Conservation (phyloP, 2,888 invertebrate species). For the Pyrgus malvae region DNA sequence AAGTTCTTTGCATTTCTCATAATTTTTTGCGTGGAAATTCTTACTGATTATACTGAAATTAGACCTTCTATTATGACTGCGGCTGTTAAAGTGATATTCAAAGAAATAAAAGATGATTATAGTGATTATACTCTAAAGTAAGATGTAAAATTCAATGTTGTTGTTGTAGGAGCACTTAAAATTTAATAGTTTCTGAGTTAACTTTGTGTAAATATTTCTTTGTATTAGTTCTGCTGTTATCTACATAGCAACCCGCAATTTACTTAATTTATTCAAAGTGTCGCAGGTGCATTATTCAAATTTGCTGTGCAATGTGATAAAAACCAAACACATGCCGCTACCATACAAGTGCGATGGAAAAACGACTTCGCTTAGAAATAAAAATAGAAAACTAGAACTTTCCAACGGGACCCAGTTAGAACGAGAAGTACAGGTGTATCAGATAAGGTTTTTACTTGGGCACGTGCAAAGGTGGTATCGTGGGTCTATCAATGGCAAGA, state of each 20-base stretch:
- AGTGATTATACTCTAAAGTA: too few relatives aligned
- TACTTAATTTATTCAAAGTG: not conserved
- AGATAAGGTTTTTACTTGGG: slow-evolving; percentile 37
- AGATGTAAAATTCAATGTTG: too few relatives aligned
- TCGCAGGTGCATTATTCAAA: slow-evolving; percentile 12
- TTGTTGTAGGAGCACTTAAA: too few relatives aligned
- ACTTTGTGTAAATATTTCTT: too few relatives aligned
- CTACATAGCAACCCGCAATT: too few relatives aligned
- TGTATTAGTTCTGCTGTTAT: too few relatives aligned
- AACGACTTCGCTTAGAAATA: slow-evolving; percentile 20
- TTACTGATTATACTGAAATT: too few relatives aligned
- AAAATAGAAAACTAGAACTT: slow-evolving; percentile 27
- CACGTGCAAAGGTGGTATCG: slow-evolving; percentile 58
- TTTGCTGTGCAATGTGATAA: slow-evolving; percentile 1
- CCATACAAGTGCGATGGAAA: slow-evolving; percentile 6
- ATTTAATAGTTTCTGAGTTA: too few relatives aligned
- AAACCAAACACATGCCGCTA: slow-evolving; percentile 1
- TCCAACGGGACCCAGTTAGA: slow-evolving; percentile 27
- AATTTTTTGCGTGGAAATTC: slow-evolving; percentile 9
- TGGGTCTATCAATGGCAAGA: slow-evolving; percentile 58
- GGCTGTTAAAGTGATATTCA: too few relatives aligned
- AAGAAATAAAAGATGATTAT: too few relatives aligned
- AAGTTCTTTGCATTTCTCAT: slow-evolving; percentile 11
- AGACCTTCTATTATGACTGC: too few relatives aligned
- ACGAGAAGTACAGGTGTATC: slow-evolving; percentile 33